phyloP scores from a whole-genome alignment of 1,140 invertebrate genomes.

The Sycobia sp. region DNA sequence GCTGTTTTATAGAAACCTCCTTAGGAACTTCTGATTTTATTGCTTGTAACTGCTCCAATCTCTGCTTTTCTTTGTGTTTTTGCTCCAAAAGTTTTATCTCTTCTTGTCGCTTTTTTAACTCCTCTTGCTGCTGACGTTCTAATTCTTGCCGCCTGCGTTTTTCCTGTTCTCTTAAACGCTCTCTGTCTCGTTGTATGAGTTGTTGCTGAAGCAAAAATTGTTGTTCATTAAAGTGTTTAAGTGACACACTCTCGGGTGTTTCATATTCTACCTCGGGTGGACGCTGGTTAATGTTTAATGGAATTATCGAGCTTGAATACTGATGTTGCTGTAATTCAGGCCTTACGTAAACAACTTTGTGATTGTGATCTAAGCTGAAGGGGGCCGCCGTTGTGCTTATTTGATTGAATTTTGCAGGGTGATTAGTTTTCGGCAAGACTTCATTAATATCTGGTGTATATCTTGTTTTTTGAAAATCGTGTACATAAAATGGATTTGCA shows the following conservation, averaged over 20 bases:
- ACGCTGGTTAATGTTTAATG: conserved; percentile 46
- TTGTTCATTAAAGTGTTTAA: conserved; percentile 59
- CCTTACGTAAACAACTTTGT: conserved; percentile 42
- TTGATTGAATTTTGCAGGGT: conserved; percentile 48
- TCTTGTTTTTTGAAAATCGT: conserved; percentile 48
- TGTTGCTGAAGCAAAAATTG: conserved; percentile 56
- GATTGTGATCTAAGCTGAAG: conserved; percentile 27
- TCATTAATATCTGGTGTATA: conserved; percentile 53
- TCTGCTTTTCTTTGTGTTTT: conserved; percentile 40
- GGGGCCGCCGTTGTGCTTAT: conserved; percentile 24
- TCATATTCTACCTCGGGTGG: conserved; percentile 48
- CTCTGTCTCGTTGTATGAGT: conserved; percentile 51
- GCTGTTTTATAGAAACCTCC: conserved; percentile 5
- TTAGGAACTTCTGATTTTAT: conserved; percentile 13
- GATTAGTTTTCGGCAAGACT: conserved; percentile 49
- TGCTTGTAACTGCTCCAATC: conserved; percentile 9
- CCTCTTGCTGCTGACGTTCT: conserved; percentile 49
- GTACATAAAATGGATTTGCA: conserved; percentile 47
- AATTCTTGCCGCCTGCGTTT: conserved; percentile 48
- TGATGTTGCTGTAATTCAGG: conserved; percentile 47
- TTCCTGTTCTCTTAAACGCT: conserved; percentile 51
- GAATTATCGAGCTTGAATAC: conserved; percentile 45
- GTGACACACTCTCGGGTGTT: conserved; percentile 55
- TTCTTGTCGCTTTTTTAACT: conserved; percentile 48
- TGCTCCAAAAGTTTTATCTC: conserved; percentile 44